Conservation (phyloP, 1,140 invertebrate species). For the Saccostrea glomerata region DNA sequence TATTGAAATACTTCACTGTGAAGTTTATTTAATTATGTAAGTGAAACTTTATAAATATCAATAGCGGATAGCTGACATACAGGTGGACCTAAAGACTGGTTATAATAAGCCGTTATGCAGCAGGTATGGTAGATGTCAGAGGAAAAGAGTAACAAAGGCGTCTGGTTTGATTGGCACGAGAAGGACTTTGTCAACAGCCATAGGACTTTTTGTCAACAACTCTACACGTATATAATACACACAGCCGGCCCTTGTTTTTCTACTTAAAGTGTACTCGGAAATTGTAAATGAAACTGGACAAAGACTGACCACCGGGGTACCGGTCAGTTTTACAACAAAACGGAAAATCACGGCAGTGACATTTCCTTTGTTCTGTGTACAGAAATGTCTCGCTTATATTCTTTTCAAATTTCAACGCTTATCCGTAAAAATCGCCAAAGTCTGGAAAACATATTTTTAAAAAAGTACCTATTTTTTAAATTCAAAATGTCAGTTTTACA, state of each 20-base stretch:
- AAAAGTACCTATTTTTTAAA: no score
- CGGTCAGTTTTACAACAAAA: neutral
- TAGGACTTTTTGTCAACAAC: conserved; percentile 19
- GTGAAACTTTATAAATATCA: conserved; percentile 37
- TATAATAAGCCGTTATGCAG: conserved; percentile 8
- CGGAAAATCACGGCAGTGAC: neutral
- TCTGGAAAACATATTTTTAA: no score
- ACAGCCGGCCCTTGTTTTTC: neutral
- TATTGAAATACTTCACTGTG: conserved; percentile 34
- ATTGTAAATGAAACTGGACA: neutral
- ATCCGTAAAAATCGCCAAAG: no score
- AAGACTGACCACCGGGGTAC: neutral
- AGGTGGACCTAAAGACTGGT: neutral
- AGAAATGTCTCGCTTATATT: neutral
- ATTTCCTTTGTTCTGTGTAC: neutral
- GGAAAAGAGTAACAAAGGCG: neutral
- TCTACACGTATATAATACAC: neutral
- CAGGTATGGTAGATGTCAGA: neutral
- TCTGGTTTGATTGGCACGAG: neutral
- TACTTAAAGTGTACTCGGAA: conserved; percentile 20
- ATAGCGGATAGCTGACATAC: neutral
- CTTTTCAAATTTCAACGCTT: no score
- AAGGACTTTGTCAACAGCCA: conserved; percentile 18
- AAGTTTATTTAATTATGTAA: conserved; percentile 38
- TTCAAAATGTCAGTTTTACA: no score